Evolutionary conservation across 2,797 vertebrate species (phyloP).

Genomic region (Ctenopoma kingsleyae): DNA sequence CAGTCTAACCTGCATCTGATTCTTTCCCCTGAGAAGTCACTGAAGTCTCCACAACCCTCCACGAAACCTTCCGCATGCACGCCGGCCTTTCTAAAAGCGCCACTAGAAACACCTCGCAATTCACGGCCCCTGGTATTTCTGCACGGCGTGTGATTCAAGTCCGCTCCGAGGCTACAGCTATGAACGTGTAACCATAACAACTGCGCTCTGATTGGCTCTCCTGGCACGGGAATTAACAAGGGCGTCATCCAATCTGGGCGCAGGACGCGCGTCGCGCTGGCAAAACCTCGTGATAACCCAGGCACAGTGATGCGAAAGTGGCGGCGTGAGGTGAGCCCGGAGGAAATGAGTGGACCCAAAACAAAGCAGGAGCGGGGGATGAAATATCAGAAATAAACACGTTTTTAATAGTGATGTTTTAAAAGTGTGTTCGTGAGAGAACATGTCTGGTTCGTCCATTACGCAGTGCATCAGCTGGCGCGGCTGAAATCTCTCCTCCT

Average conservation of each 20-base stretch:
- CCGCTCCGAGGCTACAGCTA: slow-evolving; percentile 88
- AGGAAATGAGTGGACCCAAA: slow-evolving; percentile 71
- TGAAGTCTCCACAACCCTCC: slow-evolving; percentile 13
- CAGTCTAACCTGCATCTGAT: background rate
- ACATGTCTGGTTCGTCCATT: slow-evolving; percentile 46
- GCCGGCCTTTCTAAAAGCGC: slow-evolving; percentile 24
- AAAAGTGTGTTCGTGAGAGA: slow-evolving; percentile 27
- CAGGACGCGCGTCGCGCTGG: slow-evolving; percentile 91
- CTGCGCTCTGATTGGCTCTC: slow-evolving; percentile 88
- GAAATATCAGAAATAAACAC: slow-evolving; percentile 80
- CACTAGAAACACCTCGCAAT: slow-evolving; percentile 20
- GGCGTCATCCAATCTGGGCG: slow-evolving; percentile 94
- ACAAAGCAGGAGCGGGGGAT: slow-evolving; percentile 75
- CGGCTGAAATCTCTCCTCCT: slow-evolving; percentile 50
- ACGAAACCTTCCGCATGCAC: slow-evolving; percentile 15
- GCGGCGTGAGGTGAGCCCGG: slow-evolving; percentile 86
- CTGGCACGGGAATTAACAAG: slow-evolving; percentile 80
- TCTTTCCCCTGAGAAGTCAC: background rate
- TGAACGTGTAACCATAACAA: slow-evolving; percentile 92
- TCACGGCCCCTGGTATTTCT: slow-evolving; percentile 41
- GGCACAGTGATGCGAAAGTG: slow-evolving; percentile 92
- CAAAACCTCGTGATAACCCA: slow-evolving; percentile 79
- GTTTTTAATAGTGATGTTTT: slow-evolving; percentile 29
- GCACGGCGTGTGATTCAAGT: slow-evolving; percentile 40
- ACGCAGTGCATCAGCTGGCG: slow-evolving; percentile 49